Base-by-base conservation (phyloP, 2,797 vertebrate species). In the Rachycentron canadum region DNA sequence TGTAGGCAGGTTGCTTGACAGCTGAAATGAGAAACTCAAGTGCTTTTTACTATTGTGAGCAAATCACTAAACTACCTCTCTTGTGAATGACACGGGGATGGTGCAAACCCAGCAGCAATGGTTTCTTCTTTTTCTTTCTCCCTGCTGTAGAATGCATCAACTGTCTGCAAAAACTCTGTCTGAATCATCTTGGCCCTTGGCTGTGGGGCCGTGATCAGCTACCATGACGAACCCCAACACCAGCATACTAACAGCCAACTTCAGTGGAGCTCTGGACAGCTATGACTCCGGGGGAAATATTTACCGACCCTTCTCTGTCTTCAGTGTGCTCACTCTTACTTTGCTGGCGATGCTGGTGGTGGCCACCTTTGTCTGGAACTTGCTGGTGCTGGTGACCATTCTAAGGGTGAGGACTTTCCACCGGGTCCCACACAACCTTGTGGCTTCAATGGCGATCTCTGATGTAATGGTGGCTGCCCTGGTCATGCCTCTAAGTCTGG, bases 401-500 rank as follows among this genome's bases (percentile, higher is more conserved):
- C 87, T 99, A 65, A 94, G 97, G 2, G 98, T 99, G 30, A 96
- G 97, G 75, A 96, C 96, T 2, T 99, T 99, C 87, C 98, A 99
- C 89, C 94, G 98, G 0, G 97, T 99, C 43, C 98, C 98, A 9
- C 97, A 99, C 93, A 99, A 99, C 93, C 91, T 99, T 69, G 97
- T 98, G 88, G 98, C 97, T 0, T 99, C 98, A 67, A 97, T 99
- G 98, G 98, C 98, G 60, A 85, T 97, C 71, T 98, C 98, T 0
- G 98, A 99, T 0, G 97, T 97, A 80, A 97, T 99, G 96, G 98
- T 99, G 83, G 98, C 98, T 0, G 96, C 95, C 0, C 91, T 99
- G 53, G 98, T 99, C 85, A 99, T 99, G 98, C 98, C 98, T 0
- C 96, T 99, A 34, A 98, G 98, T 82, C 89, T 99, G 67, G 97